Evolutionary conservation across 2,888 invertebrate genomes (phyloP).

Genomic region (Microplitis manilae): DNA sequence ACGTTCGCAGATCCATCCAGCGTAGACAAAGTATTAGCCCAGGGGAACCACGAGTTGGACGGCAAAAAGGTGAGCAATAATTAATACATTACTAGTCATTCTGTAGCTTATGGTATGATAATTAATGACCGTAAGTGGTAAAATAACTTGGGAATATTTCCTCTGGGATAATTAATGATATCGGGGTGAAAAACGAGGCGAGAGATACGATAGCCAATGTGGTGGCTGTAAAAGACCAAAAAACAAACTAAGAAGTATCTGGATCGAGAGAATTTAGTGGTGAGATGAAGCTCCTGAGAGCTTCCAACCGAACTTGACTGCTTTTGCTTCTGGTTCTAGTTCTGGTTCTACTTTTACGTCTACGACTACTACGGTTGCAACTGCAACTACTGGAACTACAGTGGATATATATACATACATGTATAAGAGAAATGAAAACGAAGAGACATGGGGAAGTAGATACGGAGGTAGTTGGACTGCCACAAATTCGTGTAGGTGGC

Average conservation of each 20-base stretch:
- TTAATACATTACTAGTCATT: neutral
- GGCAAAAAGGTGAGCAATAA: slow-evolving; percentile 93
- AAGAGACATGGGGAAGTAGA: slow-evolving; percentile 26
- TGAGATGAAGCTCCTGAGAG: too few species aligned
- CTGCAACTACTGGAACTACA: too few species aligned
- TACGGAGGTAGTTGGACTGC: slow-evolving; percentile 34
- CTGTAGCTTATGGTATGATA: slow-evolving; percentile 19
- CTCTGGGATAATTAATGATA: neutral
- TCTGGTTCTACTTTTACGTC: too few species aligned
- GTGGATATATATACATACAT: too few species aligned
- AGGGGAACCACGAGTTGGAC: slow-evolving; percentile 98
- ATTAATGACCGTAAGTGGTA: slow-evolving; percentile 1
- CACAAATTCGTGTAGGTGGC: slow-evolving; percentile 48
- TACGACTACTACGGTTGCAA: too few species aligned
- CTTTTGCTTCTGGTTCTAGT: too few species aligned
- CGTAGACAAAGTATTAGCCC: slow-evolving; percentile 99
- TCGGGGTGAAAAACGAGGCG: slow-evolving; percentile 29
- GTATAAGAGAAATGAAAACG: slow-evolving; percentile 19
- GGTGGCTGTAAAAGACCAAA: slow-evolving; percentile 44
- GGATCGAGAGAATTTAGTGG: slow-evolving; percentile 16
- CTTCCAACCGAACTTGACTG: too few species aligned
- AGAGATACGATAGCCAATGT: slow-evolving; percentile 32
- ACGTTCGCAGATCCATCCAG: slow-evolving; percentile 98
- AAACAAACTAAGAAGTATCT: slow-evolving; percentile 51
- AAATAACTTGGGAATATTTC: slow-evolving; percentile 8